These are phyloP conservation scores for Saccostrea glomerata DNA, from an alignment of 1,140 invertebrate genomes.

Conservation along the genomic window DNA sequence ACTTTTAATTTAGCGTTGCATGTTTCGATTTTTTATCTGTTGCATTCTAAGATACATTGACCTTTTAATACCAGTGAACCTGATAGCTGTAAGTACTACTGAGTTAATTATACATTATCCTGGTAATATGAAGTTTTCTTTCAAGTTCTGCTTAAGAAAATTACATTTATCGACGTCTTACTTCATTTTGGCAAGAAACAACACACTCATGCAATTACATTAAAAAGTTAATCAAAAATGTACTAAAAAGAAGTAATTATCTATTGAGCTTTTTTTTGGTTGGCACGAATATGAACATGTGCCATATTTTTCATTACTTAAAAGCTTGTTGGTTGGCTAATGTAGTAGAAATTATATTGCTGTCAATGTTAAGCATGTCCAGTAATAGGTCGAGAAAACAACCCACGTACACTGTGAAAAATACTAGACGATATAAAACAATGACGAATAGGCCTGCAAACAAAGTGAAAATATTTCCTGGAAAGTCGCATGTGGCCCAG, in stretches of 20 bases:
- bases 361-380: neutral
- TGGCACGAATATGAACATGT: neutral
- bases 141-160: neutral
- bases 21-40: no score
- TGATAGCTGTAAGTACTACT: no score
- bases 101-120: no score
- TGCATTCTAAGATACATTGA: no score
- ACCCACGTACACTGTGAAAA: neutral
- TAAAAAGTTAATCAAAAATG: conserved; percentile 1
- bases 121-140: no score
- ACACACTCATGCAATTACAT: neutral
- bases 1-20: no score
- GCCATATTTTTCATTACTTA: neutral
- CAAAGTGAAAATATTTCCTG: neutral
- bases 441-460: neutral
- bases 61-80: no score
- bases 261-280: neutral
- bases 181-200: neutral
- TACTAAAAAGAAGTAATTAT: neutral
- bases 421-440: conserved; percentile 14
- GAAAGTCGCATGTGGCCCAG: neutral
- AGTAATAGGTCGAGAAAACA: neutral
- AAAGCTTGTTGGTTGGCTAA: neutral
- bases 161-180: neutral
- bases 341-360: neutral